Conservation (phyloP, 1,140 invertebrate genomes). For the Drosophila bocki region DNA sequence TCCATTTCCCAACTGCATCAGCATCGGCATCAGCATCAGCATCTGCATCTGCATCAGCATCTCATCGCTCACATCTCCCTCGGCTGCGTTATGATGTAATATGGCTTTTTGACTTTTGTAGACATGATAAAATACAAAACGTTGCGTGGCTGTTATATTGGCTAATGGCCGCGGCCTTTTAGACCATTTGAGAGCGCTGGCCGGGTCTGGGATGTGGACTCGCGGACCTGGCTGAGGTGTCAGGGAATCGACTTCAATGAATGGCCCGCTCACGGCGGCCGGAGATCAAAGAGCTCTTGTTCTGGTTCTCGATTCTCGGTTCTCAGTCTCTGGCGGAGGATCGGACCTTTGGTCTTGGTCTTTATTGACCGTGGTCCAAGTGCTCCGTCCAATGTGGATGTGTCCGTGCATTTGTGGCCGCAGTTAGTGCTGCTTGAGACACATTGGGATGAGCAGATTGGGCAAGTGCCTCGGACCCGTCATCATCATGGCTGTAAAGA, state of each 20-base stretch:
- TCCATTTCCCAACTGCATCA: conserved; percentile 52
- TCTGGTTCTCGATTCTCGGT: conserved; percentile 56
- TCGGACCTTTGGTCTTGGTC: conserved; percentile 34
- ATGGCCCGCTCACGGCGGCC: conserved; percentile 48
- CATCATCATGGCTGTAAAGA: background rate
- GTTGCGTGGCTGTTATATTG: conserved; percentile 83
- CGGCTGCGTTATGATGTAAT: conserved; percentile 76
- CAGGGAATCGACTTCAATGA: conserved; percentile 55
- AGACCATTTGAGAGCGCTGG: conserved; percentile 71
- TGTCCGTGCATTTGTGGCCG: conserved; percentile 60
- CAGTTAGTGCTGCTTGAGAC: conserved; percentile 51
- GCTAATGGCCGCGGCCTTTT: conserved; percentile 81
- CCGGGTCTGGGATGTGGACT: conserved; percentile 44
- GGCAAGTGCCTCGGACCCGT: conserved; percentile 55
- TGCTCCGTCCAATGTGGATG: conserved; percentile 33
- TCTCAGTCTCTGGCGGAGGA: conserved; percentile 18
- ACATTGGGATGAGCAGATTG: conserved; percentile 37
- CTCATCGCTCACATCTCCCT: conserved; percentile 50
- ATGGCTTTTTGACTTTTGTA: conserved; percentile 83
- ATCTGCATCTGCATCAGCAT: conserved; percentile 39
- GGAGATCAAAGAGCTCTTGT: conserved; percentile 69
- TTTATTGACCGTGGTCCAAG: conserved; percentile 67
- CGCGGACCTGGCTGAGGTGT: conserved; percentile 32
- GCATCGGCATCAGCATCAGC: background rate
- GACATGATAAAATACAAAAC: conserved; percentile 84